These are phyloP conservation scores for Hydrotaea cyrtoneurina DNA, from an alignment of 2,888 invertebrate genomes.

Conservation along the genomic window DNA sequence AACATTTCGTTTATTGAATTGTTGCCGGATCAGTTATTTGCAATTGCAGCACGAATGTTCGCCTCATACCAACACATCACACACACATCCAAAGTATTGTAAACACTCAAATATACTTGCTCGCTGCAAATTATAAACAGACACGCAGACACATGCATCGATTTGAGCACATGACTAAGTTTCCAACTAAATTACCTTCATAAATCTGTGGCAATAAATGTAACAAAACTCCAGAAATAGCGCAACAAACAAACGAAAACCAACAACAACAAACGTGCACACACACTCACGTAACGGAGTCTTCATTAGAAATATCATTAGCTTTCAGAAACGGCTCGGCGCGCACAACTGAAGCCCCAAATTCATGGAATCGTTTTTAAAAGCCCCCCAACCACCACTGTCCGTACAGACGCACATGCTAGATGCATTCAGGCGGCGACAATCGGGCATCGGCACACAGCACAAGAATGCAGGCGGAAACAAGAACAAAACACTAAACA, in stretches of 20 bases:
- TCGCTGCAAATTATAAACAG: neutral
- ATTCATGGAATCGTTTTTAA: neutral
- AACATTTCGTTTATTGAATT: constrained; percentile 67
- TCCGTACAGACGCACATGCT: neutral
- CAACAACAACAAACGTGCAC: too few species aligned
- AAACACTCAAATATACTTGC: neutral
- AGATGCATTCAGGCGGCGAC: neutral
- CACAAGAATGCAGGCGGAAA: neutral
- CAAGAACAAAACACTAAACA: constrained; percentile 1
- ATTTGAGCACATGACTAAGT: neutral
- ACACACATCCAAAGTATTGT: neutral
- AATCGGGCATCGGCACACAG: neutral
- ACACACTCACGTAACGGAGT: neutral
- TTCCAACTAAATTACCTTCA: constrained; percentile 12
- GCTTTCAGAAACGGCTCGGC: neutral
- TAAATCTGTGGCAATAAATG: constrained; percentile 20
- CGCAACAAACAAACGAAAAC: neutral
- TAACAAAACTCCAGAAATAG: constrained; percentile 1
- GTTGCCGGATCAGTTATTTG: constrained; percentile 58
- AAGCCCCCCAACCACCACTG: neutral
- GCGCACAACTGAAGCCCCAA: neutral
- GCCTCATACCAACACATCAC: neutral
- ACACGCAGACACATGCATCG: neutral
- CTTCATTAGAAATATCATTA: constrained; percentile 16
- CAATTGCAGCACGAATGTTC: constrained; percentile 49